Evolutionary conservation across 2,888 invertebrate species (phyloP).

Genomic region (Ennomos quercinarius): DNA sequence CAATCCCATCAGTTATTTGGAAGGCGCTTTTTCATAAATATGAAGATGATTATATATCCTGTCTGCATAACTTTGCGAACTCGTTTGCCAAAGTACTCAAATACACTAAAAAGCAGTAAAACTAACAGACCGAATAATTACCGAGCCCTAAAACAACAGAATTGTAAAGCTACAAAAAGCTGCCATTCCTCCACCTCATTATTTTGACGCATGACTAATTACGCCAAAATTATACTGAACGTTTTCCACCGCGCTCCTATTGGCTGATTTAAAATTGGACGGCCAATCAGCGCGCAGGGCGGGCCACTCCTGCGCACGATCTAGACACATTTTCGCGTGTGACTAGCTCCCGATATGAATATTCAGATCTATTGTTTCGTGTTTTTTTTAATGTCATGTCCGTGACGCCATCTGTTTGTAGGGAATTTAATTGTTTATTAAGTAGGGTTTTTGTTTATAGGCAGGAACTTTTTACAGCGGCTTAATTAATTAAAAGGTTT

Average conservation of each 20-base stretch:
- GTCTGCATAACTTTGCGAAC: not conserved
- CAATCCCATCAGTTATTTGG: too few relatives aligned
- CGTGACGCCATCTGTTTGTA: slow-evolving; percentile 36
- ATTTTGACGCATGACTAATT: slow-evolving; percentile 80
- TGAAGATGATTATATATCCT: too few relatives aligned
- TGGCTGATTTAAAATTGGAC: slow-evolving; percentile 71
- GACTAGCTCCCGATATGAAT: slow-evolving; percentile 64
- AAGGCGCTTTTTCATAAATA: too few relatives aligned
- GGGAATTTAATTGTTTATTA: slow-evolving; percentile 29
- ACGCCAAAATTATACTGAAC: slow-evolving; percentile 79
- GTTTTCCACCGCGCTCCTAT: slow-evolving; percentile 61
- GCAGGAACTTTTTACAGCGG: not conserved
- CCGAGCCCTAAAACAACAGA: slow-evolving; percentile 43
- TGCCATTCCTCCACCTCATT: slow-evolving; percentile 50
- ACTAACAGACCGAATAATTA: slow-evolving; percentile 42
- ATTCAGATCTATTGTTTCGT: slow-evolving; percentile 46
- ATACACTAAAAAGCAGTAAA: slow-evolving; percentile 12
- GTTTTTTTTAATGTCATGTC: slow-evolving; percentile 36
- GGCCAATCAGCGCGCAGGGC: slow-evolving; percentile 76
- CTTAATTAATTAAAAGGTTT: too few relatives aligned
- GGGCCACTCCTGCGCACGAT: slow-evolving; percentile 77
- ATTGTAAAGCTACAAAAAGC: slow-evolving; percentile 42
- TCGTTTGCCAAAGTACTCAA: not conserved
- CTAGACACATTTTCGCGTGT: slow-evolving; percentile 53
- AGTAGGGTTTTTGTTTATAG: not conserved